phyloP scores from a whole-genome alignment of 2,888 invertebrate species.

The Hypselothyrea guttata region DNA sequence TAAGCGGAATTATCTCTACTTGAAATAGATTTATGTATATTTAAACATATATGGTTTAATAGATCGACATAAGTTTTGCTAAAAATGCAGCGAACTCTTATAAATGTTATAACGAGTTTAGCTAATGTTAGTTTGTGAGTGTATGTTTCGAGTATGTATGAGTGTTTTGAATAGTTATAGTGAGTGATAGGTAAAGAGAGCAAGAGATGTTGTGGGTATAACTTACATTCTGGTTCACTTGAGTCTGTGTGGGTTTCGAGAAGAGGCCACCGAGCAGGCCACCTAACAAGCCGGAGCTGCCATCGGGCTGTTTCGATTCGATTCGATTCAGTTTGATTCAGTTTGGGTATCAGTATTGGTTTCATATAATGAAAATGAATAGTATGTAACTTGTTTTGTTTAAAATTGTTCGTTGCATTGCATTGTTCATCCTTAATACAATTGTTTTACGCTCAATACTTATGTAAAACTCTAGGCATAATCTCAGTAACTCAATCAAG shows the following conservation, averaged over 20 bases:
- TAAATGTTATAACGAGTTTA: slow-evolving; percentile 25
- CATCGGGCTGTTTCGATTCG: slow-evolving; percentile 77
- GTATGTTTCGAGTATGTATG: slow-evolving; percentile 32
- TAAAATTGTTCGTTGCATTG: slow-evolving; percentile 75
- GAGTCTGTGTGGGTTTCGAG: slow-evolving; percentile 81
- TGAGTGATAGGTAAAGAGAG: slow-evolving; percentile 37
- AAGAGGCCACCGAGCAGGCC: slow-evolving; percentile 82
- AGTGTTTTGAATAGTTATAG: slow-evolving; percentile 30
- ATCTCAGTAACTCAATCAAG: slow-evolving; percentile 45
- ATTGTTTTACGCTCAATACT: slow-evolving; percentile 22
- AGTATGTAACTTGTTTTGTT: slow-evolving; percentile 73
- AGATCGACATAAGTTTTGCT: slow-evolving; percentile 24
- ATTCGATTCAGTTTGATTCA: slow-evolving; percentile 37
- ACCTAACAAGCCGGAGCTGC: slow-evolving; percentile 81
- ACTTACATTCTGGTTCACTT: slow-evolving; percentile 82
- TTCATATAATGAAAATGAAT: slow-evolving; percentile 77
- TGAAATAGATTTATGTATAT: slow-evolving; percentile 6
- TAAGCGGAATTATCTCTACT: slow-evolving; percentile 28
- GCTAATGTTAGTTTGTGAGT: slow-evolving; percentile 45
- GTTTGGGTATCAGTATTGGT: slow-evolving; percentile 54
- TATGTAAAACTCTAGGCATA: slow-evolving; percentile 29
- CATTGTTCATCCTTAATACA: slow-evolving; percentile 53
- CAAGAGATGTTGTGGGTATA: slow-evolving; percentile 72
- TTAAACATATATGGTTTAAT: slow-evolving; percentile 3
- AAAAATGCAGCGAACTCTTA: slow-evolving; percentile 60